Percentiles rank a stretch among this genome's conserved stretches.
Conservation (phyloP, 2,113 vertebrate species). For the Pseudorasbora parva region DNA sequence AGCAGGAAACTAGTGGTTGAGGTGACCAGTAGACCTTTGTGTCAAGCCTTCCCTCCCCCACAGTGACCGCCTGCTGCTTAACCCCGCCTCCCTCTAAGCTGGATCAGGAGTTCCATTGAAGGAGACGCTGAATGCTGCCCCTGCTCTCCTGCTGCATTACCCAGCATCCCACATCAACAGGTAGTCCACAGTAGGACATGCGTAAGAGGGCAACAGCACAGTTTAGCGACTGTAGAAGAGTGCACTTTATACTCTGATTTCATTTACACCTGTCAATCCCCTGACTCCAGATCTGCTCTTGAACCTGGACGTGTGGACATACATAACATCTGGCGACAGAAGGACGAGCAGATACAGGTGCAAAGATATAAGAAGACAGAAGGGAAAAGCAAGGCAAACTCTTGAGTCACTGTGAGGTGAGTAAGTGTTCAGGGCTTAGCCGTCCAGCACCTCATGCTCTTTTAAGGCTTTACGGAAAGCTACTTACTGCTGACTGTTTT, state of each 20-base stretch:
- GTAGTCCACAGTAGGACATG: slow-evolving; percentile 10
- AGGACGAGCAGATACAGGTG: not conserved
- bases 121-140: not conserved
- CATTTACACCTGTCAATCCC: not conserved
- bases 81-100: slow-evolving; percentile 50
- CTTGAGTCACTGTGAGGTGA: slow-evolving; percentile 43
- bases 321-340: not conserved
- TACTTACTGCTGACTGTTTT: slow-evolving; percentile 67
- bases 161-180: slow-evolving; percentile 47
- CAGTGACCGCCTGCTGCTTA: slow-evolving; percentile 3
- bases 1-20: slow-evolving; percentile 37
- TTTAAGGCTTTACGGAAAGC: slow-evolving; percentile 74
- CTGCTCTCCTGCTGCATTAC: slow-evolving; percentile 25
- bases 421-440: slow-evolving; percentile 52
- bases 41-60: slow-evolving; percentile 40
- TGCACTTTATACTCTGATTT: not conserved
- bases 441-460: slow-evolving; percentile 54
- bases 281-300: not conserved
- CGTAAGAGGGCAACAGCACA: not conserved
- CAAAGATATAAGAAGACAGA: not conserved
- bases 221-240: not conserved
- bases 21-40: slow-evolving; percentile 47
- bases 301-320: slow-evolving; percentile 40
- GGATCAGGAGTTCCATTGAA: slow-evolving; percentile 43
- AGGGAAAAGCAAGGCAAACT: slow-evolving; percentile 6